These are phyloP conservation scores for Drosophila auraria DNA, from an alignment of 1,140 invertebrate genomes.

Conservation along the genomic window DNA sequence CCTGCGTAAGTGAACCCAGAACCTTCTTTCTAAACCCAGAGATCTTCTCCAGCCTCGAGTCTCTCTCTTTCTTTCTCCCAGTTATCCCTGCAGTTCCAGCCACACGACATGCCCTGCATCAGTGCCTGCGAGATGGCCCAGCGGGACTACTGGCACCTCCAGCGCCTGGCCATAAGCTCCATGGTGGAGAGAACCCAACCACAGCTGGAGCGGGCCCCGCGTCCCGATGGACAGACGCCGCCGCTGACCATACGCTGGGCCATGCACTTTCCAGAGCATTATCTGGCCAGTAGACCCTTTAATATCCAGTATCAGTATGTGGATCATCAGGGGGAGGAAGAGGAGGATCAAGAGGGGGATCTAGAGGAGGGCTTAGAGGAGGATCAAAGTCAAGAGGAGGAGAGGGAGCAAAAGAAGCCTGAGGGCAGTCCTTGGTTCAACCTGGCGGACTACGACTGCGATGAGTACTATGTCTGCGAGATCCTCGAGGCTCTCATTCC, in stretches of 20 bases:
- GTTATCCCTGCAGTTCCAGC: constrained; percentile 92
- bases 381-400: constrained; percentile 86
- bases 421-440: constrained; percentile 89
- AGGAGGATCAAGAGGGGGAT: constrained; percentile 85
- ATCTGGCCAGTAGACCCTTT: constrained; percentile 85
- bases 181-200: constrained; percentile 62
- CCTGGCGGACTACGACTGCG: constrained; percentile 86
- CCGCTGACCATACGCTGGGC: constrained; percentile 91
- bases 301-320: constrained; percentile 88
- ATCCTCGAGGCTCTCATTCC: constrained; percentile 91
- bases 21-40: not conserved
- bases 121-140: constrained; percentile 73
- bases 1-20: constrained; percentile 89
- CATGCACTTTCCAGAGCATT: constrained; percentile 85
- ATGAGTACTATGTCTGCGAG: constrained; percentile 82
- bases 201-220: constrained; percentile 35
- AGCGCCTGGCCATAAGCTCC: constrained; percentile 61
- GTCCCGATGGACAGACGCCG: constrained; percentile 80
- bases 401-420: not conserved
- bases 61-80: constrained; percentile 81
- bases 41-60: no score
- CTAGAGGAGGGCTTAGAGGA: constrained; percentile 86
- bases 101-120: constrained; percentile 89
- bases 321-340: constrained; percentile 88
- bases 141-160: constrained; percentile 72